Evolutionary conservation across 2,888 invertebrate genomes (phyloP), one percentile per base, ranked within the genome.

Genomic region (Liodrosophila aerea): DNA sequence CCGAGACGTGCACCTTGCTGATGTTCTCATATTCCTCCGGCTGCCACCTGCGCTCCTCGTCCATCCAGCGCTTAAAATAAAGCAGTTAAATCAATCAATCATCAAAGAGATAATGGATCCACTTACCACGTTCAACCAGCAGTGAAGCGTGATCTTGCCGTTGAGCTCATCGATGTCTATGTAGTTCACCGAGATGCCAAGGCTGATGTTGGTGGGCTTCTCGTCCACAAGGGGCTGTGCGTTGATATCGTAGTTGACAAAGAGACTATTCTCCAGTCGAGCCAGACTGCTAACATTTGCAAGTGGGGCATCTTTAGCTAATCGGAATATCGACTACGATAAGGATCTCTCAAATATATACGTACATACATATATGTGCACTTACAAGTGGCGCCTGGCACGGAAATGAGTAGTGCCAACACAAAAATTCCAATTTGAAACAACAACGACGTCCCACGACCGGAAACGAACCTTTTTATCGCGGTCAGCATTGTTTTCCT

Each of bases 21-120:
- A 95, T 91, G 22, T 92, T 93, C 73, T 93, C 94, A 70, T 94
- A 95, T 15, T 93, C 92, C 1, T 91, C 90, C 0, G 92, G 88
- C 84, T 95, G 93, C 96, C 96, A 96, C 46, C 91, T 90, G 3
- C 95, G 89, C 54, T 94, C 93, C n/a, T 92, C 92, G 85, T 96
- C 96, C 36, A 87, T 89, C 96, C 96, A 96, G n/a, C 84, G 86
- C 96, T 96, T 90, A 12, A 13, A 7, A 27, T 9, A 27, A 13
- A 12, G 11, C 11, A 22, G 9, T n/a, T 9, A 5, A 40, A 18
- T 4, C 1, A 4, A 7, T 22, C 3, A 22, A 22, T 4, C 22
- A 22, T 22, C 22, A 22, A 22, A 22, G 22, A n/a, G n/a, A n/a
- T n/a, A n/a, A n/a, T n/a, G n/a, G n/a, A n/a, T n/a, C n/a, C 29